A percentile compares a stretch with the other conserved stretches of the same genome.
These are phyloP conservation scores for Eurystomus glaucurus DNA, from an alignment of 2,797 vertebrate genomes.

Conservation along the genomic window DNA sequence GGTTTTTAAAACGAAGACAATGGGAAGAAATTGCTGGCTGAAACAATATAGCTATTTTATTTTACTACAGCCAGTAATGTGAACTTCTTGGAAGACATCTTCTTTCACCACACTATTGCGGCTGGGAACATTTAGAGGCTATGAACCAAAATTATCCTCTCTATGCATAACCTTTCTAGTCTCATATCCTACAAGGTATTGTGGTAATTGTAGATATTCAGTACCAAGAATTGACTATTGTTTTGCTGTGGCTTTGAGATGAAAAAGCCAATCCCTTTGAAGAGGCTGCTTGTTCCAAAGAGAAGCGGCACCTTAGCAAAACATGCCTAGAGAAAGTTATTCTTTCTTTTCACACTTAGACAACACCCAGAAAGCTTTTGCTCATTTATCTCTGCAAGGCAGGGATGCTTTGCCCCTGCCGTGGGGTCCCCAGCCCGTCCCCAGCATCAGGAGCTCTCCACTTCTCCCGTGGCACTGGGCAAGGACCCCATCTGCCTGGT, in stretches of 20 bases:
- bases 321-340: constrained; percentile 18
- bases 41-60: constrained; percentile 97
- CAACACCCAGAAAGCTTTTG: constrained; percentile 26
- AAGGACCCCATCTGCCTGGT: not conserved
- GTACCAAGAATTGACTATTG: constrained; percentile 43
- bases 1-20: constrained; percentile 95
- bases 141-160: constrained; percentile 84
- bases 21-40: constrained; percentile 92
- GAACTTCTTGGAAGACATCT: constrained; percentile 99
- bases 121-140: constrained; percentile 86
- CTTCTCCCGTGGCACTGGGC: fast-evolving
- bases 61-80: constrained; percentile 92
- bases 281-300: constrained; percentile 5
- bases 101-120: constrained; percentile 94
- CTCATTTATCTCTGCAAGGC: not conserved
- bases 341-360: constrained; percentile 21
- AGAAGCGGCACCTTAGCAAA: not conserved
- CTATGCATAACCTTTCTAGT: constrained; percentile 69
- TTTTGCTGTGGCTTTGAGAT: not conserved
- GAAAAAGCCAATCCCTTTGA: constrained; percentile 72
- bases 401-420: not conserved
- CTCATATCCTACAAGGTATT: constrained; percentile 64
- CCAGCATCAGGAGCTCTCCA: not conserved
- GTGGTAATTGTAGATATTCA: constrained; percentile 59
- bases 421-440: not conserved